Conservation (phyloP, 2,113 vertebrate species). For the Rhinoptilus africanus region DNA sequence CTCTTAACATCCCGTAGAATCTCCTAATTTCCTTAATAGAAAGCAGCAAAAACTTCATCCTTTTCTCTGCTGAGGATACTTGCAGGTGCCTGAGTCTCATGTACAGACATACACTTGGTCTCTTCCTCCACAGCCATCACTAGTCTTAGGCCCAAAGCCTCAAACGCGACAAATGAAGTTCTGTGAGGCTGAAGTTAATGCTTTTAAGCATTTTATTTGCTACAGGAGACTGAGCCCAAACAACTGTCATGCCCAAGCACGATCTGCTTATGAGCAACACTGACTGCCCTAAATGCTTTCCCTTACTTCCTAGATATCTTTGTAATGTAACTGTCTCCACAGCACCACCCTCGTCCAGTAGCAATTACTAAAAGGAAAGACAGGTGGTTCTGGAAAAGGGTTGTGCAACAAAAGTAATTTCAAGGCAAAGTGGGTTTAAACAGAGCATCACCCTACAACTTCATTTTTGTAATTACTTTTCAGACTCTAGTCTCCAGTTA, state of each 20-base stretch:
- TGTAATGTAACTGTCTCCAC: background rate
- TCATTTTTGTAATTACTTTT: background rate
- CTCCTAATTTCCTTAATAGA: background rate
- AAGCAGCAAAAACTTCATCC: background rate
- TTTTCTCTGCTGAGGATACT: background rate
- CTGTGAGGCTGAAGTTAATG: background rate
- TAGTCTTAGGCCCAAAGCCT: background rate
- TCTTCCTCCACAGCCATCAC: background rate
- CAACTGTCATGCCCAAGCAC: background rate
- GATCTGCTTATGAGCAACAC: background rate
- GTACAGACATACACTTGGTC: background rate
- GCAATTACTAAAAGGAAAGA: background rate
- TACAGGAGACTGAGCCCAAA: background rate
- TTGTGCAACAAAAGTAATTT: background rate
- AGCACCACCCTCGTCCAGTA: background rate
- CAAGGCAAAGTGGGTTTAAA: background rate
- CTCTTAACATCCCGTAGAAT: background rate
- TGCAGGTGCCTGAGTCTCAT: background rate
- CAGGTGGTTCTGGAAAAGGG: background rate
- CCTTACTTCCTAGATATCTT: background rate
- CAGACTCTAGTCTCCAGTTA: background rate
- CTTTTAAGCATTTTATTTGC: background rate
- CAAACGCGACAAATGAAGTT: accelerated
- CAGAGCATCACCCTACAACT: background rate
- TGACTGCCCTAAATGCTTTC: background rate